phyloP scores from a whole-genome alignment of 2,797 vertebrate species.

The Echiichthys vipera region DNA sequence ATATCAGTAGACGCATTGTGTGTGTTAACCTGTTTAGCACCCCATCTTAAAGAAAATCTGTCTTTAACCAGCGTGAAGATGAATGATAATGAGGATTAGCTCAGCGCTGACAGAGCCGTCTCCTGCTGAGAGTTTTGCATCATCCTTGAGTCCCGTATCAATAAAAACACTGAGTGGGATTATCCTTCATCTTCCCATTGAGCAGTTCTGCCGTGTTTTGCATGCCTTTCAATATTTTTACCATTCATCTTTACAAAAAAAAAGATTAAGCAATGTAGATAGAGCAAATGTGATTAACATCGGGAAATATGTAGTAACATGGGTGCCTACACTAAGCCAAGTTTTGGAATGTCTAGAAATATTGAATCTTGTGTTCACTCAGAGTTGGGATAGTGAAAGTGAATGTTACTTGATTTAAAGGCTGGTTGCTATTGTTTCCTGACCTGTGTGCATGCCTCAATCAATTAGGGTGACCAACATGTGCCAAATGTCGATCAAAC shows the following conservation, averaged over 20 bases:
- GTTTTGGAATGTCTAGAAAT: background rate
- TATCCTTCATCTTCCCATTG: constrained; percentile 37
- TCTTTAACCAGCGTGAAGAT: constrained; percentile 20
- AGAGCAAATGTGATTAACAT: constrained; percentile 9
- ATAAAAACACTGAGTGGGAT: constrained; percentile 55
- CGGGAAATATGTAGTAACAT: background rate
- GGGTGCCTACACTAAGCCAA: background rate
- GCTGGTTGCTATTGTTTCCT: background rate
- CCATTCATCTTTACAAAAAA: constrained; percentile 9
- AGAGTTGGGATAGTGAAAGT: background rate
- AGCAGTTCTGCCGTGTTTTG: constrained; percentile 23
- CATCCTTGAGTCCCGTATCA: constrained; percentile 41
- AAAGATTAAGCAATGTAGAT: constrained; percentile 14
- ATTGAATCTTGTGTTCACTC: background rate
- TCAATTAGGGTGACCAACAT: background rate
- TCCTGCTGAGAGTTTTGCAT: constrained; percentile 35
- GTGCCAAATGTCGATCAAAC: accelerated
- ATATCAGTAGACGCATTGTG: constrained; percentile 2
- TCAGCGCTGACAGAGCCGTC: background rate
- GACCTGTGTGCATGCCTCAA: background rate
- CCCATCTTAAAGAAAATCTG: constrained; percentile 8
- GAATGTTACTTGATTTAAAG: background rate
- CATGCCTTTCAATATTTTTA: constrained; percentile 8
- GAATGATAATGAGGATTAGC: constrained; percentile 35
- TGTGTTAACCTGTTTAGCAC: constrained; percentile 9